Evolutionary conservation across 92 coral and sea anemone genomes (phyloP).

Genomic region (Epizoanthus rinbou): DNA sequence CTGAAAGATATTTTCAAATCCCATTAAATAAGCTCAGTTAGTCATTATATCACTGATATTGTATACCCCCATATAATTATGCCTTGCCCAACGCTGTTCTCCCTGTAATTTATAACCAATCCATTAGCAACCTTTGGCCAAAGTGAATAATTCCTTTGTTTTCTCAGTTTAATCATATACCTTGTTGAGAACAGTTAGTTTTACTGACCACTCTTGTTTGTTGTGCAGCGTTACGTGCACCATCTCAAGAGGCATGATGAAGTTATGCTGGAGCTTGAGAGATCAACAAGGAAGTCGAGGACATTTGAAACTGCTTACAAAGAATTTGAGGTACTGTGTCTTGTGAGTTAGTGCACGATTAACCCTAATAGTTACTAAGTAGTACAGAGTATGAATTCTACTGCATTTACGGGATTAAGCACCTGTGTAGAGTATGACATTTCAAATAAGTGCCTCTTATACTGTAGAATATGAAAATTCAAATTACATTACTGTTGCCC

Average conservation of each 20-base stretch:
- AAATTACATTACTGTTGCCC: no score
- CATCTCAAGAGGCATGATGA: conserved; percentile 85
- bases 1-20: no score
- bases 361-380: not conserved
- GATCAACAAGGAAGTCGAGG: conserved; percentile 74
- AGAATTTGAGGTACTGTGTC: conserved; percentile 89
- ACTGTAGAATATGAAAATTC: no score
- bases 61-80: not conserved
- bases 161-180: no score
- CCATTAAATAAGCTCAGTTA: no score
- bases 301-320: conserved; percentile 92
- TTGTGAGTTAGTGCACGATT: not conserved
- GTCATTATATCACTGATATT: no score
- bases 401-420: not conserved
- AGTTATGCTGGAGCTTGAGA: conserved; percentile 86
- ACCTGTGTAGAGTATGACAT: not conserved
- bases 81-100: no score
- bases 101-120: no score
- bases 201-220: not conserved
- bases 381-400: not conserved
- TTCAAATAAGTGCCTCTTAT: no score
- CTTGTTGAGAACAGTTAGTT: not conserved
- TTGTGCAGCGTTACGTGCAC: conserved; percentile 70
- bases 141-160: no score
- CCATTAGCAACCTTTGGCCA: no score